phyloP scores from a whole-genome alignment of 2,888 invertebrate species.

The Anodontia alba region DNA sequence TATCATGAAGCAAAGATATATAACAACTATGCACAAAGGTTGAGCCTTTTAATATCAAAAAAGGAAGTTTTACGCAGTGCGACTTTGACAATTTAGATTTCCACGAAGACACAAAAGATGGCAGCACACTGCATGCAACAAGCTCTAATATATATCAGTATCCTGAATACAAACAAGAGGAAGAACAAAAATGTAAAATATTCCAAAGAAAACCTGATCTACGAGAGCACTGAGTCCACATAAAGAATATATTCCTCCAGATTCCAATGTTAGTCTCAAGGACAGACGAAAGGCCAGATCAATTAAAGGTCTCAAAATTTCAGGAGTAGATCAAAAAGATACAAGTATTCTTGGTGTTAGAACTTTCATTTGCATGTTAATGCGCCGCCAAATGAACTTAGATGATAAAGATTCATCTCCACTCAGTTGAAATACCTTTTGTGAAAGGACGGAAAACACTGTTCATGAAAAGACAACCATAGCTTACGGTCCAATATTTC shows the following conservation, averaged over 20 bases:
- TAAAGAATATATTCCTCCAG: not conserved
- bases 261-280: not conserved
- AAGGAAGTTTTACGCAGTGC: not conserved
- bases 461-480: not conserved
- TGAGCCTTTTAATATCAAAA: not conserved
- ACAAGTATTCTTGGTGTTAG: not conserved
- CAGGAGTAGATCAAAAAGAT: not conserved
- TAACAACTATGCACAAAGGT: not conserved
- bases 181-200: not conserved
- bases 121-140: not conserved
- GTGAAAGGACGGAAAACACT: not conserved
- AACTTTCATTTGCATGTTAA: not conserved
- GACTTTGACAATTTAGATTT: conserved; percentile 9
- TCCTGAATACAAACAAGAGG: not conserved
- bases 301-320: not conserved
- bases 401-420: not conserved
- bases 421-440: not conserved
- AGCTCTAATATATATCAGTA: conserved; percentile 1
- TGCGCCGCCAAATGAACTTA: not conserved
- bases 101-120: conserved; percentile 3
- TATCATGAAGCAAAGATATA: not conserved
- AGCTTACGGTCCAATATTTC: not conserved
- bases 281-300: not conserved
- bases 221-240: not conserved
- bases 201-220: not conserved